These are phyloP conservation scores for Gambusia affinis DNA, from an alignment of 2,113 vertebrate species.

Conservation along the genomic window DNA sequence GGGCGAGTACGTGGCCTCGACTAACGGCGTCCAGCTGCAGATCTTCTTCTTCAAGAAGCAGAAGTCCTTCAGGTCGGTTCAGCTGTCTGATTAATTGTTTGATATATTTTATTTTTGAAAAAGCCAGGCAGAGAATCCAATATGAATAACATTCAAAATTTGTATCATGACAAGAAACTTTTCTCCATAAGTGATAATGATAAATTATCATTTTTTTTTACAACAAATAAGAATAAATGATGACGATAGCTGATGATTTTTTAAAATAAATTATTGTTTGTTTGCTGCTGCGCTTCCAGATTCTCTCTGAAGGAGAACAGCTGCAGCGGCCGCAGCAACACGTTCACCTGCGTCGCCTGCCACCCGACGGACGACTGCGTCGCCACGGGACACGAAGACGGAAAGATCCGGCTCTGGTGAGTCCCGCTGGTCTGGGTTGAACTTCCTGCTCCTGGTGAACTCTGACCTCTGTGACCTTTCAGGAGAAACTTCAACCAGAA, in stretches of 20 bases:
- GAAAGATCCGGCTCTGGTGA: constrained; percentile 95
- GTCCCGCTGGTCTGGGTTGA: constrained; percentile 23
- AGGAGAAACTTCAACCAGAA: constrained; percentile 93
- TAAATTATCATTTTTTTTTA: too few species aligned
- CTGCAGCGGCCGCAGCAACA: constrained; percentile 82
- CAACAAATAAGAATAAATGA: too few species aligned
- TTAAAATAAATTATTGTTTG: background rate
- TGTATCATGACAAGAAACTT: too few species aligned
- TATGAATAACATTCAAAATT: too few species aligned
- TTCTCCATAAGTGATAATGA: too few species aligned
- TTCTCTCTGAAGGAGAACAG: constrained; percentile 82
- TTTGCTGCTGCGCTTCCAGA: constrained; percentile 61
- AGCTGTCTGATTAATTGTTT: too few species aligned
- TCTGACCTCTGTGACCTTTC: constrained; percentile 3
- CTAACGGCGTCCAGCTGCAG: constrained; percentile 76
- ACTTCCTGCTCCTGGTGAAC: too few species aligned
- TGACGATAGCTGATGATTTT: too few species aligned
- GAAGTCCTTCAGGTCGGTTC: constrained; percentile 83
- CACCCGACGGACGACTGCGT: constrained; percentile 94
- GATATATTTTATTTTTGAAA: too few species aligned
- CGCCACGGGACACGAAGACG: constrained; percentile 91
- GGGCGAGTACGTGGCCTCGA: constrained; percentile 88
- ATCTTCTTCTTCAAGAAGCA: constrained; percentile 91
- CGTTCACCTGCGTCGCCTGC: constrained; percentile 86
- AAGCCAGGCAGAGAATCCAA: too few species aligned